phyloP scores from a whole-genome alignment of 1,140 invertebrate genomes.

The Daktulosphaira vitifoliae region DNA sequence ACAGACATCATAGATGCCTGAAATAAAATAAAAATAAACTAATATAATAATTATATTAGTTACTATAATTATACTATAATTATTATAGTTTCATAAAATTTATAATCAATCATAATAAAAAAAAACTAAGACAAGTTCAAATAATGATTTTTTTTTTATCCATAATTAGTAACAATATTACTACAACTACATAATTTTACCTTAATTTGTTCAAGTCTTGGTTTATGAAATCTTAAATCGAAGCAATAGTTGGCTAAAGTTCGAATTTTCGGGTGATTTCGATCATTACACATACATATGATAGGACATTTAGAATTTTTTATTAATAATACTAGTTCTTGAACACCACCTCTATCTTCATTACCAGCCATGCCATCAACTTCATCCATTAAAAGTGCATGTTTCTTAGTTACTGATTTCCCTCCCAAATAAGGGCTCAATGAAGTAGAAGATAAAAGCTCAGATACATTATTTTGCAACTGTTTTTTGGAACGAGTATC shows the following conservation, averaged over 20 bases:
- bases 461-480: slow-evolving; percentile 71
- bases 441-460: slow-evolving; percentile 64
- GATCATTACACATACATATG: slow-evolving; percentile 98
- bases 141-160: slow-evolving; percentile 4
- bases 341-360: slow-evolving; percentile 93
- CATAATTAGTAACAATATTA: neutral
- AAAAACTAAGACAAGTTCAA: slow-evolving; percentile 29
- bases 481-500: slow-evolving; percentile 88
- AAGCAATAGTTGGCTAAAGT: slow-evolving; percentile 90
- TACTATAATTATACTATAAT: too few relatives aligned
- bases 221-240: slow-evolving; percentile 77
- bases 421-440: slow-evolving; percentile 45
- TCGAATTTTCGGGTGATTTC: slow-evolving; percentile 87
- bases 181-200: slow-evolving; percentile 45
- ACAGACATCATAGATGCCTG: slow-evolving; percentile 81
- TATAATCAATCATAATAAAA: too few relatives aligned
- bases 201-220: slow-evolving; percentile 82
- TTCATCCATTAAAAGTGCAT: slow-evolving; percentile 97
- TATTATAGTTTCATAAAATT: too few relatives aligned
- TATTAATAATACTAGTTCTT: slow-evolving; percentile 88
- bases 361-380: slow-evolving; percentile 99
- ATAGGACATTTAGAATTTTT: slow-evolving; percentile 86
- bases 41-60: slow-evolving; percentile 1
- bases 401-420: slow-evolving; percentile 49
- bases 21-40: slow-evolving; percentile 37